Conservation (phyloP, 1,140 invertebrate genomes). For the Cecropterus lyciades region DNA sequence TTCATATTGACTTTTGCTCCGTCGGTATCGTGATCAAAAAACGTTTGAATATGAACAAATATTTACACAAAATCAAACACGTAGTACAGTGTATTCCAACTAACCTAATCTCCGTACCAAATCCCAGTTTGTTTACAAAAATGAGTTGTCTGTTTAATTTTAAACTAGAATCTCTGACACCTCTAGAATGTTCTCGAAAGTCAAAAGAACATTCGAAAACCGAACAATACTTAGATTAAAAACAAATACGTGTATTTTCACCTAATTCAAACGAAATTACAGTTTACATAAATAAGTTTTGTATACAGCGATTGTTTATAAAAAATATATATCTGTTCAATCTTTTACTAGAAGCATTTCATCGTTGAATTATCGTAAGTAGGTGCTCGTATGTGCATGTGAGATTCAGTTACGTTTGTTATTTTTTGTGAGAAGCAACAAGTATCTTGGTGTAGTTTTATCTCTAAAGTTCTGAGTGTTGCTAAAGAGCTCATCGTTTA, state of each 20-base stretch:
- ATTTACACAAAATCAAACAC: slow-evolving; percentile 1
- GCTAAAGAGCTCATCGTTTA: background rate
- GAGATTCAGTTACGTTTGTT: background rate
- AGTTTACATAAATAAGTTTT: no score
- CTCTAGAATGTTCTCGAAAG: background rate
- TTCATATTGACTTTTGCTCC: slow-evolving; percentile 6
- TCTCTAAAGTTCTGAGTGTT: slow-evolving; percentile 12
- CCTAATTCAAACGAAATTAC: no score
- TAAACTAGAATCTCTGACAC: background rate
- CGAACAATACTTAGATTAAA: no score
- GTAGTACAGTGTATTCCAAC: background rate
- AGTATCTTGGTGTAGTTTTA: slow-evolving; percentile 3
- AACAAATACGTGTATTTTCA: no score
- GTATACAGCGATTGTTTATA: background rate
- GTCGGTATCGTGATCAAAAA: background rate
- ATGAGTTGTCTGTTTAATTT: slow-evolving; percentile 14
- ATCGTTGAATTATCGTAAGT: no score
- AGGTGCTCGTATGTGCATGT: background rate
- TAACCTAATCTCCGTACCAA: background rate
- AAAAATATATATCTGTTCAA: slow-evolving; percentile 4
- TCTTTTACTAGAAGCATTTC: background rate
- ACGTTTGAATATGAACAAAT: background rate
- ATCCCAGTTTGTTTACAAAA: background rate
- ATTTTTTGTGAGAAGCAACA: slow-evolving; percentile 2
- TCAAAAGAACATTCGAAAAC: no score